Evolutionary conservation across 2,113 vertebrate genomes (phyloP), one percentile per base, ranked within the genome.

Genomic region (Alethe castanea): DNA sequence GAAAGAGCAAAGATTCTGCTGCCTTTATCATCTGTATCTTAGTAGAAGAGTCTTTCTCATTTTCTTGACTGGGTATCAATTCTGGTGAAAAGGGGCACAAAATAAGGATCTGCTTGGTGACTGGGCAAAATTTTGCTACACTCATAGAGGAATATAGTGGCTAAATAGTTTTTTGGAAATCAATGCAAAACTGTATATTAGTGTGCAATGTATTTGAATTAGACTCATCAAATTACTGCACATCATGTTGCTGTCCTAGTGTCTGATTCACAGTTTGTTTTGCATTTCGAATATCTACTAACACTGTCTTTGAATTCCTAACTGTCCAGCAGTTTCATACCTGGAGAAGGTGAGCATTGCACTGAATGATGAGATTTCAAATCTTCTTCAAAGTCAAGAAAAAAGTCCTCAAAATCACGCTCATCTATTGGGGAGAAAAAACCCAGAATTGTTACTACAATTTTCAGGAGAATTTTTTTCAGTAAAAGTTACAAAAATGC

Each of bases 301-400:
- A 74, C 42, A 18, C 19, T 26, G 7, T 44, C 18, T n/a, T 59
- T 28, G 29, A 47, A 44, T 66, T 84, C 52, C 13, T 48, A 9
- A 19, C 31, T 57, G 35, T 33, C 19, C 82, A 44, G 6, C 18
- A 71, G 84, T 76, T 79, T 70, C 93, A 86, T 97, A 99, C 99
- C 99, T 98, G 99, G 99, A 56, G 98, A 95, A 22, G 99, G 99
- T 64, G 98, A 98, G 85, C 99, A 99, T 26, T 99, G 99, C 38
- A 98, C 98, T 1, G 98, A 98, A 81, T 98, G 98, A 47, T 99
- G 98, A 71, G 97, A 97, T 97, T 99, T 98, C 65, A 98, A 95
- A 95, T 99, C 98, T 85, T 99, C 99, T 92, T 99, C 98, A 91
- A 98, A 98, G 90, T 99, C 98, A 66, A 98, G 92, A 45, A 99